Evolutionary conservation across 2,888 invertebrate species (phyloP).

Genomic region (Anthrax anthrax): DNA sequence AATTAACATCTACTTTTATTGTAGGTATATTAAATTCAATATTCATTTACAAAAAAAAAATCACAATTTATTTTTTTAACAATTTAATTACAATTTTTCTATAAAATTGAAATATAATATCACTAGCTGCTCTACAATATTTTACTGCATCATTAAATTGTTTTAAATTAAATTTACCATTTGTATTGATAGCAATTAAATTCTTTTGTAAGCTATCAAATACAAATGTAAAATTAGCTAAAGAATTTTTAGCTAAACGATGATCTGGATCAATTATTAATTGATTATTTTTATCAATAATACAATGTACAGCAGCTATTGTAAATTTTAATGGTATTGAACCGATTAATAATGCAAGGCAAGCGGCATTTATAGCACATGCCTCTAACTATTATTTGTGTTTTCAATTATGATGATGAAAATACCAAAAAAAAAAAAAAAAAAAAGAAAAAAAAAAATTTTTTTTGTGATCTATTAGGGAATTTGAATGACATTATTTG

Average conservation of each 20-base stretch:
- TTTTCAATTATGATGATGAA: too few species aligned
- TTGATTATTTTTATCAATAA: conserved; percentile 44
- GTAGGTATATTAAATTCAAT: too few species aligned
- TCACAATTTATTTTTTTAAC: too few species aligned
- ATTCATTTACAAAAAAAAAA: too few species aligned
- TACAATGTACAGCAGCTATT: conserved; percentile 65
- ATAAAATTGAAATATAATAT: conserved; percentile 58
- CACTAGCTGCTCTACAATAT: conserved; percentile 50
- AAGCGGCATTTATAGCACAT: conserved; percentile 67
- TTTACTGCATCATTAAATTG: conserved; percentile 52
- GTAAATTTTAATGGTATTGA: conserved; percentile 71
- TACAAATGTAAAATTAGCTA: conserved; percentile 54
- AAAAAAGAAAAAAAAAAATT: too few species aligned
- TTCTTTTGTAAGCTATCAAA: conserved; percentile 52
- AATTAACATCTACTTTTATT: too few species aligned
- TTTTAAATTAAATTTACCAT: conserved; percentile 50
- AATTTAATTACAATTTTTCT: conserved; percentile 33
- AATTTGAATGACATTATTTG: too few species aligned
- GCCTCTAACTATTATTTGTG: conserved; percentile 51
- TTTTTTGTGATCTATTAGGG: too few species aligned
- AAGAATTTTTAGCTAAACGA: conserved; percentile 38
- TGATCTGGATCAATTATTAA: conserved; percentile 49
- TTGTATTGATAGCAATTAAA: conserved; percentile 49
- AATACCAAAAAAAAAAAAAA: too few species aligned
- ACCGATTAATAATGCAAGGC: conserved; percentile 67